phyloP scores from a whole-genome alignment of 2,888 invertebrate genomes.

The Tanytarsus gracilentus region DNA sequence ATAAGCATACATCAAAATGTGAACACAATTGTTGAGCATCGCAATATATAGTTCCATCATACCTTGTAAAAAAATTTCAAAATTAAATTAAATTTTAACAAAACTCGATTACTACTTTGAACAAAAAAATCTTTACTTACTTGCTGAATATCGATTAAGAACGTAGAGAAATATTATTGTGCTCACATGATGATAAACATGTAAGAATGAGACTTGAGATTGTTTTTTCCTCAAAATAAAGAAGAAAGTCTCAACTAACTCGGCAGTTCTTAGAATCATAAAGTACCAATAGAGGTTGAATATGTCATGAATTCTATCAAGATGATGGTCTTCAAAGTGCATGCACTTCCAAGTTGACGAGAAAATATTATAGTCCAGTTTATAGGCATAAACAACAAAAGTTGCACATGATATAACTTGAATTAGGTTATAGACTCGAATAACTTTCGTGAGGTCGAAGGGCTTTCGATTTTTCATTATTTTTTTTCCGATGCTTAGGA shows the following conservation, averaged over 20 bases:
- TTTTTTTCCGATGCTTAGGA: background rate
- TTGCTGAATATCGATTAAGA: background rate
- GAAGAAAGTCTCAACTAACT: conserved; percentile 57
- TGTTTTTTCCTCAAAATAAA: conserved; percentile 57
- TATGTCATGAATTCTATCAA: background rate
- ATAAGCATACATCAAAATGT: conserved; percentile 15
- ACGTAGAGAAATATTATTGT: conserved; percentile 44
- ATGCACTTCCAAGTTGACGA: background rate
- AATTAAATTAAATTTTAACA: background rate
- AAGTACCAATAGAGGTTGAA: background rate
- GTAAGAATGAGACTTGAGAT: conserved; percentile 55
- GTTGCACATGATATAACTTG: background rate
- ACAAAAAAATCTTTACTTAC: background rate
- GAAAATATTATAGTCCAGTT: background rate
- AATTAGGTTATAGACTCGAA: background rate
- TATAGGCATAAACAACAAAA: background rate
- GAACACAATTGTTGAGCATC: background rate
- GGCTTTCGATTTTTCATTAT: conserved; percentile 4
- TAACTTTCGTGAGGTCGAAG: background rate
- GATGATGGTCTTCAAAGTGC: background rate
- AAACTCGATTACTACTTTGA: background rate
- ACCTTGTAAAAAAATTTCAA: background rate
- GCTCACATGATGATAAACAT: conserved; percentile 57
- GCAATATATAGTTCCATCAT: conserved; percentile 5
- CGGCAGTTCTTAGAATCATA: conserved; percentile 47